These are phyloP conservation scores for Syngnathus acus DNA, from an alignment of 2,797 vertebrate species.

Conservation along the genomic window DNA sequence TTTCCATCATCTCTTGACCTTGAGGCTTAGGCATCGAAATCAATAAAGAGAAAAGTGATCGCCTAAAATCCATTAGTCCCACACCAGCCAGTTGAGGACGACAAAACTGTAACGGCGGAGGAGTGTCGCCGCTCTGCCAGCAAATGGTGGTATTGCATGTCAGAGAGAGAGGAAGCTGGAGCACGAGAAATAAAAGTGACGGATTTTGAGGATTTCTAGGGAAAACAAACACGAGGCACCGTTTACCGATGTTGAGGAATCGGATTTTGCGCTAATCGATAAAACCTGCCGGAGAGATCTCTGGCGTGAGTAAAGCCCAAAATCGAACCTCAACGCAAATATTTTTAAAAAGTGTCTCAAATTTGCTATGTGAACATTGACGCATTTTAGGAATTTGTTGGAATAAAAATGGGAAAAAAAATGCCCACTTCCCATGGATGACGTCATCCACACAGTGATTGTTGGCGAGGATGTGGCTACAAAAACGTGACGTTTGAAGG, in stretches of 20 bases:
- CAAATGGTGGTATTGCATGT: background rate
- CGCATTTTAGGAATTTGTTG: background rate
- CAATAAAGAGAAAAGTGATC: conserved; percentile 69
- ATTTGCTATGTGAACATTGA: conserved; percentile 18
- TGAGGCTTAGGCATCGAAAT: conserved; percentile 71
- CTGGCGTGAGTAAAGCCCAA: background rate
- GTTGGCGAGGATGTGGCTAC: conserved; percentile 47
- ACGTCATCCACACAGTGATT: conserved; percentile 52
- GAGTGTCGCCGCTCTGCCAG: background rate
- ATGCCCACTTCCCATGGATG: conserved; percentile 23
- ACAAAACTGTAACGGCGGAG: background rate
- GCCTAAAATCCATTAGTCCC: conserved; percentile 50
- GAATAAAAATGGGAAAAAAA: conserved; percentile 13
- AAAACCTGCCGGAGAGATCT: conserved; percentile 4
- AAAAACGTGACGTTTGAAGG: conserved; percentile 17
- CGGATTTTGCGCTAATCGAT: conserved; percentile 13
- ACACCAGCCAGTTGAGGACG: background rate
- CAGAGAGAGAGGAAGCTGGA: background rate
- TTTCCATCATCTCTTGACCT: conserved; percentile 47
- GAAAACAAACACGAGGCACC: conserved; percentile 46
- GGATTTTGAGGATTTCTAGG: conserved; percentile 47
- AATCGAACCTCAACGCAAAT: background rate
- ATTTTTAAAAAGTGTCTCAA: conserved; percentile 13
- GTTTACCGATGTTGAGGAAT: conserved; percentile 27
- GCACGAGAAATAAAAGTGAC: conserved; percentile 17